Conservation (phyloP, 2,113 vertebrate genomes). For the Hemiscyllium ocellatum region DNA sequence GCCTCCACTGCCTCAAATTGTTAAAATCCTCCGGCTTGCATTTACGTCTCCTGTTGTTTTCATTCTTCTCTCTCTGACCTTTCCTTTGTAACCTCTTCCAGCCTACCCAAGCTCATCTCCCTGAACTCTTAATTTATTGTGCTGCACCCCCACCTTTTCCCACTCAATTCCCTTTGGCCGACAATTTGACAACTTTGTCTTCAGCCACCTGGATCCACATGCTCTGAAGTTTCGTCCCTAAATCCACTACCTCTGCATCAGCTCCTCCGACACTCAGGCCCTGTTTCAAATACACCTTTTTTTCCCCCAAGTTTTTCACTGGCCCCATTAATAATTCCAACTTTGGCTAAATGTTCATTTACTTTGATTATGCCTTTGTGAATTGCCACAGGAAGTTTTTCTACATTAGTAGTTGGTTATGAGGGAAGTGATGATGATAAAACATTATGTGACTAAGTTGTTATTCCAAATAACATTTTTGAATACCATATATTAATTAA, state of each 20-base stretch:
- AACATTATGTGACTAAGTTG: not conserved
- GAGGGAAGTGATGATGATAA: not conserved
- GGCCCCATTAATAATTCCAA: not conserved
- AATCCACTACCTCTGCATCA: not conserved
- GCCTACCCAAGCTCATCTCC: not conserved
- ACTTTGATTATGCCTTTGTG: not conserved
- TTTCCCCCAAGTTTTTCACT: not conserved
- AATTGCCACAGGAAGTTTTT: not conserved
- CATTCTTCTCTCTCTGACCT: not conserved
- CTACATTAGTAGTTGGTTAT: not conserved
- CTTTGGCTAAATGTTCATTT: not conserved
- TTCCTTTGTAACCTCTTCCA: not conserved
- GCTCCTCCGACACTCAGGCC: not conserved
- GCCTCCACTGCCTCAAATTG: not conserved
- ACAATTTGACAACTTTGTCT: not conserved
- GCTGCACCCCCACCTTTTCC: not conserved
- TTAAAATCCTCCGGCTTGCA: not conserved
- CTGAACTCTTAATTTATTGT: not conserved
- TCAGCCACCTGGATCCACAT: not conserved
- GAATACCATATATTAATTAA: not conserved
- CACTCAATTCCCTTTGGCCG: not conserved
- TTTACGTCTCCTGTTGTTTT: not conserved
- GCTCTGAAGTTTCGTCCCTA: not conserved
- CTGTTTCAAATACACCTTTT: not conserved
- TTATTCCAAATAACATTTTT: not conserved